phyloP scores from a whole-genome alignment of 1,140 invertebrate species.

The Sinella curviseta region DNA sequence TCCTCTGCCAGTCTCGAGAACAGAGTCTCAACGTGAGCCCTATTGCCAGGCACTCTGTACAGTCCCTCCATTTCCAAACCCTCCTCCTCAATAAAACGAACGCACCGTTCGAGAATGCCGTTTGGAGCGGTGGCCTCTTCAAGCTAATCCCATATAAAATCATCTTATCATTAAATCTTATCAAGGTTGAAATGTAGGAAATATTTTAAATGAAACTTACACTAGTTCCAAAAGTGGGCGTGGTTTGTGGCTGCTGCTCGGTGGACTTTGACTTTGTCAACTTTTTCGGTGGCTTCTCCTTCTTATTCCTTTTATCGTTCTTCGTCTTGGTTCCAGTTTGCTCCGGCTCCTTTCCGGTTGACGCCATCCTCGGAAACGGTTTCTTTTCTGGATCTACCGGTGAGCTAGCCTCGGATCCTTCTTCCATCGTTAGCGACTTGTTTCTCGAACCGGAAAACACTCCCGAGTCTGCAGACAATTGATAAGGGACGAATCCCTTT shows the following conservation, averaged over 20 bases:
- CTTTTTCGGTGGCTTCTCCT: constrained; percentile 51
- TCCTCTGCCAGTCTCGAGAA: constrained; percentile 67
- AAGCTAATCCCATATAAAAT: constrained; percentile 32
- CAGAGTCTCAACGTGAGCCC: constrained; percentile 89
- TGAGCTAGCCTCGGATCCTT: constrained; percentile 48
- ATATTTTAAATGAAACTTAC: constrained; percentile 30
- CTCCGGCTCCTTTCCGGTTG: constrained; percentile 36
- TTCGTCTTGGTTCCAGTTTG: constrained; percentile 36
- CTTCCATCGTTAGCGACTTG: constrained; percentile 49
- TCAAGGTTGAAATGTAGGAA: neutral
- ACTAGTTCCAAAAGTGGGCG: constrained; percentile 44
- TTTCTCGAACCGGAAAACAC: constrained; percentile 42
- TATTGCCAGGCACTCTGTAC: constrained; percentile 79
- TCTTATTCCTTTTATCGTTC: constrained; percentile 41
- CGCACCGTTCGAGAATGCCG: constrained; percentile 83
- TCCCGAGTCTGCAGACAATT: constrained; percentile 46
- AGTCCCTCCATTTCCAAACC: constrained; percentile 93
- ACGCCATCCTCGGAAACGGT: constrained; percentile 34
- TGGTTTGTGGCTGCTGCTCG: constrained; percentile 55
- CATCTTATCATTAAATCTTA: neutral
- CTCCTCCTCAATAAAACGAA: constrained; percentile 91
- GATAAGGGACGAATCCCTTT: constrained; percentile 48
- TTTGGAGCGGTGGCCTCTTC: constrained; percentile 47
- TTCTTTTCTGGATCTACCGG: constrained; percentile 49
- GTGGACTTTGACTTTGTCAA: constrained; percentile 52